These are phyloP conservation scores for Microplitis manilae DNA, from an alignment of 2,888 invertebrate genomes.

Conservation along the genomic window DNA sequence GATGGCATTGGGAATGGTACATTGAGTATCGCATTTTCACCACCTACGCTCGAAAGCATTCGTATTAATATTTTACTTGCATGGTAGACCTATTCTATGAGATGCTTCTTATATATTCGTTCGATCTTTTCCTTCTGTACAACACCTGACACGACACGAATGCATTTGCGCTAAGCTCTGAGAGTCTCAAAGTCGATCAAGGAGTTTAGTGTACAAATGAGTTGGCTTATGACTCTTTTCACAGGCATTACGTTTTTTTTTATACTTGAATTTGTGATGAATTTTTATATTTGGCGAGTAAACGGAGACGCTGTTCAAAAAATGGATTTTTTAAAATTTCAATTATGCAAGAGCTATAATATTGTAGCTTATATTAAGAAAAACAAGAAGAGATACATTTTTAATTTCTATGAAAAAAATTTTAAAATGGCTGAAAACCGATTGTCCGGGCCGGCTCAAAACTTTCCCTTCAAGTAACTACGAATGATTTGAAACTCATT, in stretches of 20 bases:
- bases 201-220: constrained; percentile 26
- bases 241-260: background rate
- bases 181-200: constrained; percentile 37
- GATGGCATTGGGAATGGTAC: background rate
- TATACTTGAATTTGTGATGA: background rate
- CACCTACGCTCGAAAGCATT: constrained; percentile 56
- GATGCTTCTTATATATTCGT: background rate
- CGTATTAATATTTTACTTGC: constrained; percentile 64
- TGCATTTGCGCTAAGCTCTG: constrained; percentile 1
- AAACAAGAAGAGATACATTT: no score
- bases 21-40: constrained; percentile 62
- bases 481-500: no score
- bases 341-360: no score
- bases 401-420: no score
- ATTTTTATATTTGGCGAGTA: background rate
- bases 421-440: no score
- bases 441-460: no score
- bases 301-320: no score
- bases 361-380: no score
- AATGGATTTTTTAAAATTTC: no score
- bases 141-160: background rate
- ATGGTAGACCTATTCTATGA: constrained; percentile 37
- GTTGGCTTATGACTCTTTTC: background rate
- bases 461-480: no score
- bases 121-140: constrained; percentile 1